Base-by-base conservation (phyloP, 2,113 vertebrate genomes). In the Actenoides hombroni region DNA sequence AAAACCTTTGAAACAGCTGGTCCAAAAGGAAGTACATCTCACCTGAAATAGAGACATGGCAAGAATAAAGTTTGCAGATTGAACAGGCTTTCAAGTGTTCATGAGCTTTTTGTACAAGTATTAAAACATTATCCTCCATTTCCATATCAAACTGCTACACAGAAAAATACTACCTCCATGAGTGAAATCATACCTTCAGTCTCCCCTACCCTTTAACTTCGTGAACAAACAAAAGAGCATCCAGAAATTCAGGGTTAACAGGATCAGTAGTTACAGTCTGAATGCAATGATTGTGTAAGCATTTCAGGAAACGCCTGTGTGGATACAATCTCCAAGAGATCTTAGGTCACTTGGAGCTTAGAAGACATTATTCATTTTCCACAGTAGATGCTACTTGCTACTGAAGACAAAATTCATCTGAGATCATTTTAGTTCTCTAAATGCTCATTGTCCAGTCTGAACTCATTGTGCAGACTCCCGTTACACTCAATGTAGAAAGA, bases 401-500 rank as follows among this genome's bases (percentile, higher is more conserved):
- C 59, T 70, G n/a, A 63, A 67, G 46, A 68, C 7, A 40, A 25
- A 86, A 54, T 63, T 64, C 11, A 29, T 40, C 40, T 12, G 26
- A 75, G 33, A 71, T 35, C 3, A 33, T 39, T 86, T 53, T 35
- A 54, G 29, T 35, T 94, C 46, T 78, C 29, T n/a, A n/a, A 59
- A 24, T 3, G 4, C 25, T 59, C 1, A 0, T 29, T 61, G 21
- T 48, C 21, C 54, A 53, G 21, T 15, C 44, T 13, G 17, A 81
- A 26, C 29, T 69, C 2, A 40, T 28, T 28, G 25, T 0, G 0
- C n/a, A 70, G 37, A 14, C 4, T 17, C 71, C 16, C 0, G 0
- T 42, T 37, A 23, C 5, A 5, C 37, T 33, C 7, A 1, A 14
- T 1, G 13, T 8, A 54, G 44, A 67, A 57, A 28, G 40, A 59